Evolutionary conservation across 2,888 invertebrate species (phyloP).

Genomic region (Apodemia zela): DNA sequence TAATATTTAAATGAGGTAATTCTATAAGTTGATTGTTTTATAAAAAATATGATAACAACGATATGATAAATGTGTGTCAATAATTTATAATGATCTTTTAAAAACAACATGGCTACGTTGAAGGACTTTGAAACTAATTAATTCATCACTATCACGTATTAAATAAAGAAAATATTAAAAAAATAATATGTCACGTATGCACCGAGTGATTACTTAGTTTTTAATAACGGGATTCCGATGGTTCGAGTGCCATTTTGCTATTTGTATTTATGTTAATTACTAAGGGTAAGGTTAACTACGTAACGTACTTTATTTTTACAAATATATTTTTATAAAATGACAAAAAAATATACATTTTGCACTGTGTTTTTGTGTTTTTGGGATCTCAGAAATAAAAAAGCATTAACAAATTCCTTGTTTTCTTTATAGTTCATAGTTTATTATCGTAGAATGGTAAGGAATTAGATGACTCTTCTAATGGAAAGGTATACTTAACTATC

Average conservation of each 20-base stretch:
- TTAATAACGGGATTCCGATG: slow-evolving; percentile 49
- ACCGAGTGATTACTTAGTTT: slow-evolving; percentile 31
- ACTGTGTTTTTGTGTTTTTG: slow-evolving; percentile 79
- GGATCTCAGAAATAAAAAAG: slow-evolving; percentile 78
- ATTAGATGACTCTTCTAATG: no score
- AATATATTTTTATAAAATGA: slow-evolving; percentile 23
- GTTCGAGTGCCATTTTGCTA: slow-evolving; percentile 68
- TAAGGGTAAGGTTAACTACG: neutral
- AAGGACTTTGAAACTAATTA: slow-evolving; percentile 43
- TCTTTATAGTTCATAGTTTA: neutral
- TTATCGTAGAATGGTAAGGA: neutral
- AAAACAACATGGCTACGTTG: slow-evolving; percentile 53
- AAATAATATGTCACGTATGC: slow-evolving; percentile 41
- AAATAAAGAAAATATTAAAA: slow-evolving; percentile 53
- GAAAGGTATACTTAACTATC: no score
- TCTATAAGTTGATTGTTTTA: neutral
- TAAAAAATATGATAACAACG: neutral
- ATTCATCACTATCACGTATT: slow-evolving; percentile 52
- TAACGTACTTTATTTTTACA: neutral
- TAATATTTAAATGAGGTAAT: neutral
- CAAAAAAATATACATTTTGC: slow-evolving; percentile 37
- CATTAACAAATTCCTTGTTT: slow-evolving; percentile 43
- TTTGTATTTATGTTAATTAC: slow-evolving; percentile 19
- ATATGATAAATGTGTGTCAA: neutral
- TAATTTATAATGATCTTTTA: slow-evolving; percentile 11